Evolutionary conservation across 1,140 invertebrate genomes (phyloP).

Genomic region (Solenopsis fugax): DNA sequence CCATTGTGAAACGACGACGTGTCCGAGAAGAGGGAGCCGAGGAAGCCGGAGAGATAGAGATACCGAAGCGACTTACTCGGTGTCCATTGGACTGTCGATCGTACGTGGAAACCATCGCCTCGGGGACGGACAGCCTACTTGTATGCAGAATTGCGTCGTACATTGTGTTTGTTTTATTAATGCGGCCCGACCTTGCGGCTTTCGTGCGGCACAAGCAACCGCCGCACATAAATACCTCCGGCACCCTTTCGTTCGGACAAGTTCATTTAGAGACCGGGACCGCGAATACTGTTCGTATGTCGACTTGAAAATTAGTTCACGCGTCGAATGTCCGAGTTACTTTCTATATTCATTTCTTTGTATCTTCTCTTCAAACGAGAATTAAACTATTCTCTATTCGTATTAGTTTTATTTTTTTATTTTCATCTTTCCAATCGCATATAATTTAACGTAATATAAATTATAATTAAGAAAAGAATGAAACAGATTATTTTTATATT

Average conservation of each 20-base stretch:
- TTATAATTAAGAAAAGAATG: neutral
- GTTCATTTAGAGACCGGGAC: constrained; percentile 68
- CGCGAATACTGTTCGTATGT: constrained; percentile 12
- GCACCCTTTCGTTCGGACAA: constrained; percentile 68
- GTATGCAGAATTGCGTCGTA: constrained; percentile 81
- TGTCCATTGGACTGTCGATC: constrained; percentile 72
- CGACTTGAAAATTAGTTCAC: constrained; percentile 28
- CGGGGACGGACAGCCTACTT: constrained; percentile 74
- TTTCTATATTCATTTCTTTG: constrained; percentile 14
- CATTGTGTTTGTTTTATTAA: constrained; percentile 85
- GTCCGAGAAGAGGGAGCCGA: constrained; percentile 31
- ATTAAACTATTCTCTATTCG: constrained; percentile 6
- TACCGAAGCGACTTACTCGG: constrained; percentile 58
- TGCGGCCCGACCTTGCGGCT: constrained; percentile 79
- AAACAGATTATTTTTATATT: neutral
- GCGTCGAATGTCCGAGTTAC: neutral
- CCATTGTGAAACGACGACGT: constrained; percentile 58
- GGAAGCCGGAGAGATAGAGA: constrained; percentile 63
- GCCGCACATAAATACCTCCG: constrained; percentile 69
- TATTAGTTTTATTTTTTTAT: neutral
- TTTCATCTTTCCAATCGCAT: no score
- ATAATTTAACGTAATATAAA: neutral
- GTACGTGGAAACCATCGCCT: constrained; percentile 76
- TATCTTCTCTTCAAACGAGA: neutral
- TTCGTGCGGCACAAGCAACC: constrained; percentile 71